Evolutionary conservation across 2,888 invertebrate genomes (phyloP), one percentile per base, ranked within the genome.

Genomic region (Cerceris ruficornis): DNA sequence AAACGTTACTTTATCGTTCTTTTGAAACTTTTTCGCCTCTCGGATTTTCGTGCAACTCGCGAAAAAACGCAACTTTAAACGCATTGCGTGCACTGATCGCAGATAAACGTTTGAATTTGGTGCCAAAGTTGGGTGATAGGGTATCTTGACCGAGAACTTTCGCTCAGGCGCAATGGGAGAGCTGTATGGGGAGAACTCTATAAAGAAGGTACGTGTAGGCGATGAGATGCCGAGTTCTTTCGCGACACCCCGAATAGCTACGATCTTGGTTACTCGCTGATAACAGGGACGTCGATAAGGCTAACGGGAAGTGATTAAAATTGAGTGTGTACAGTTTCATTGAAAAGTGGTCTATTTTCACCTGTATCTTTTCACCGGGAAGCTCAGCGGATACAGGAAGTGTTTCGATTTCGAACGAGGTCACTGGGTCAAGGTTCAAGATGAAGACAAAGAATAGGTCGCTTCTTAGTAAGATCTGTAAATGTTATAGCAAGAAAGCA

Each of bases 361-460:
- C 28, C 28, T 28, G 28, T 28, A 28, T 28, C 28, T 4, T 28
- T 28, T 28, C 28, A 28, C 28, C 28, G 28, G 28, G 49, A 8
- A 52, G 15, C 9, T 55, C 42, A 50, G 61, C 69, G 50, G 46
- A 59, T 17, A 8, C 15, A n/a, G 75, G 46, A 55, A 50, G 49
- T 42, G 61, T 8, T 39, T 9, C 41, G 11, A 13, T 15, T 0
- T n/a, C 17, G n/a, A 57, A 75, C 46, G 57, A 54, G 70, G 58
- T 78, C 69, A 57, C 43, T 50, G 43, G 71, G 72, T 73, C 84
- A 71, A 80, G 70, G 85, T 14, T 17, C 11, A 66, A 52, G n/a
- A 91, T 91, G 91, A 89, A 90, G 75, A 88, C 85, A 11, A 90
- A 89, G 70, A 89, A 89, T 72, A 84, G 79, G 52, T 89, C 90